Conservation (phyloP, 2,888 invertebrate genomes). For the Spisula solida region DNA sequence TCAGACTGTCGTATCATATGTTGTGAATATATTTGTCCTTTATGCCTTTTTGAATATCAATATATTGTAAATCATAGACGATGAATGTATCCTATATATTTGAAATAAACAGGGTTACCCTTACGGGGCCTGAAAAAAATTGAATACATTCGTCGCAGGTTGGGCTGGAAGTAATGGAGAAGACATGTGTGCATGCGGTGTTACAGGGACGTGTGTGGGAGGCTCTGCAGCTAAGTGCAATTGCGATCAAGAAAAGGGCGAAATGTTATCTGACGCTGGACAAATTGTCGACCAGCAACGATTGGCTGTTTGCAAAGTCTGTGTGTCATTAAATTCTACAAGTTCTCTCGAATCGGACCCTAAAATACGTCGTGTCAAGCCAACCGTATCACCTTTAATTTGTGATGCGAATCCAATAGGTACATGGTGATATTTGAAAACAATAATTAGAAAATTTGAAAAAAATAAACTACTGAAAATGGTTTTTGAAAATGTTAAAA, state of each 20-base stretch:
- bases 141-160: constrained; percentile 51
- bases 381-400: constrained; percentile 58
- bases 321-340: constrained; percentile 67
- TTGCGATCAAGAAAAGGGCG: constrained; percentile 75
- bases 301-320: constrained; percentile 72
- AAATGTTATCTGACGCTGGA: constrained; percentile 58
- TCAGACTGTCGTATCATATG: too few relatives aligned
- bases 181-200: constrained; percentile 80
- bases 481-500: too few relatives aligned
- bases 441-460: too few relatives aligned
- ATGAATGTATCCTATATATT: too few relatives aligned
- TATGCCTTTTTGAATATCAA: too few relatives aligned
- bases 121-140: too few relatives aligned
- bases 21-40: too few relatives aligned
- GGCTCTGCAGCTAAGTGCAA: constrained; percentile 75
- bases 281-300: constrained; percentile 59
- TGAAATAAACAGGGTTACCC: too few relatives aligned
- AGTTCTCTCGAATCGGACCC: constrained; percentile 11
- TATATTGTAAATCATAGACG: too few relatives aligned
- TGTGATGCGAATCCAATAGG: constrained; percentile 67
- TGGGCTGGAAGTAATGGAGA: constrained; percentile 74
- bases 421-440: constrained; percentile 34
- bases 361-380: constrained; percentile 22
- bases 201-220: constrained; percentile 76
- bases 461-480: too few relatives aligned